Evolutionary conservation across 1,140 invertebrate species (phyloP), one percentile per base, ranked within the genome.

Genomic region (Cyclina sinensis): DNA sequence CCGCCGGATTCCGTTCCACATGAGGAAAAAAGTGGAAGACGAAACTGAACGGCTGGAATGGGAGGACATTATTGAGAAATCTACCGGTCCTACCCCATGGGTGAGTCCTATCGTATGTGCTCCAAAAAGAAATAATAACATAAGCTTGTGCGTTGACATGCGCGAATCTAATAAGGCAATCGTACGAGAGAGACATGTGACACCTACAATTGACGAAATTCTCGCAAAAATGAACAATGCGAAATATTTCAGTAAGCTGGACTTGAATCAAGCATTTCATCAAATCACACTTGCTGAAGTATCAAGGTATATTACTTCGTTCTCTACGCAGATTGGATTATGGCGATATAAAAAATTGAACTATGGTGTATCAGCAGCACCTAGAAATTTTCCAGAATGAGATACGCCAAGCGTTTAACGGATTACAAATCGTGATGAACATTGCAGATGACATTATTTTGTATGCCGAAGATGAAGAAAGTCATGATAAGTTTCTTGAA

Each of bases 171-270:
- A 94, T 84, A 65, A 76, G 65, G 91, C 93, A 0, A 90, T 94
- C 14, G 27, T 57, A 43, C 37, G 91, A 21, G 90, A 92, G 84
- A 88, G 91, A 48, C 82, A 93, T 62, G 59, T 81, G 5, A 88
- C 86, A 39, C 93, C 93, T 16, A 93, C 92, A 37, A 87, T 93
- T 11, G 92, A 93, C 65, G 89, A 93, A 35, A 37, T 94, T 0
- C 57, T 92, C 2, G 89, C 14, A 70, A 92, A 51, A 88, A 92
- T 87, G 90, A 79, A 79, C 39, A 84, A 59, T 51, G 68, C 90
- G 14, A 90, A 39, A 16, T 51, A 89, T 30, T 93, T 94, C 73
- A 88, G 83, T 5, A 94, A 91, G 16, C 16, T 93, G 18, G 93
- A 93, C 65, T 74, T 93, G 2, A 51, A 37, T 43, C 35, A 39